Conservation (phyloP, 2,888 invertebrate genomes). For the Dorcus parallelipipedus region DNA sequence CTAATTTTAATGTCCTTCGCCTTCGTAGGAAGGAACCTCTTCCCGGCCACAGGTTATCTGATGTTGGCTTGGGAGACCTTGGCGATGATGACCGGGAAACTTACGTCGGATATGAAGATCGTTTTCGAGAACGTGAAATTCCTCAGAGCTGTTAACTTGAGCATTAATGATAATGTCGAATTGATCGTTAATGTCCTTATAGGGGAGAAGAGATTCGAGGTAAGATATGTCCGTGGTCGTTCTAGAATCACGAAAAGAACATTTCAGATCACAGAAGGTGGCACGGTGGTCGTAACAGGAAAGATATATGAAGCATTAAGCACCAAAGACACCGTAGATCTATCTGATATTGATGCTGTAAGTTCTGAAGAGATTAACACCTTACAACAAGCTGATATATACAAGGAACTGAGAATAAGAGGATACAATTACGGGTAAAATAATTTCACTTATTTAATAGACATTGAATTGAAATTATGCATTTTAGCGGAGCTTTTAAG, state of each 20-base stretch:
- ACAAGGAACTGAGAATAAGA: constrained; percentile 63
- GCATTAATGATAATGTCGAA: constrained; percentile 40
- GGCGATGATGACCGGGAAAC: constrained; percentile 44
- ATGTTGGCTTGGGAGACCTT: constrained; percentile 55
- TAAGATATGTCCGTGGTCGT: constrained; percentile 9
- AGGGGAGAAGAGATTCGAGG: constrained; percentile 36
- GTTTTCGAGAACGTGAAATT: constrained; percentile 59
- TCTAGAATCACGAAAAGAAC: neutral
- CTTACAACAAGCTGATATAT: constrained; percentile 60
- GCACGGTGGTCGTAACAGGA: constrained; percentile 66
- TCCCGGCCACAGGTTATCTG: constrained; percentile 61
- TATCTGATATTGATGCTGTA: neutral
- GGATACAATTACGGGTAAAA: constrained; percentile 55
- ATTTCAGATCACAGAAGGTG: constrained; percentile 62
- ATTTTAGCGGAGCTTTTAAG: constrained; percentile 31
- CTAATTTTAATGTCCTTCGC: neutral
- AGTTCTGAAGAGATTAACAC: neutral
- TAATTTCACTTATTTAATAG: constrained; percentile 59
- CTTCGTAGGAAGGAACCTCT: constrained; percentile 40
- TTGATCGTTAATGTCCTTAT: constrained; percentile 31
- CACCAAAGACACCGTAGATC: neutral
- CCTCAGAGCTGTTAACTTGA: constrained; percentile 56
- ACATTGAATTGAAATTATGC: neutral
- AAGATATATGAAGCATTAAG: constrained; percentile 51
- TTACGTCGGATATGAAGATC: constrained; percentile 51